A percentile compares a stretch with the other conserved stretches of the same genome.
Conservation (phyloP, 2,888 invertebrate genomes). For the Aelia acuminata region DNA sequence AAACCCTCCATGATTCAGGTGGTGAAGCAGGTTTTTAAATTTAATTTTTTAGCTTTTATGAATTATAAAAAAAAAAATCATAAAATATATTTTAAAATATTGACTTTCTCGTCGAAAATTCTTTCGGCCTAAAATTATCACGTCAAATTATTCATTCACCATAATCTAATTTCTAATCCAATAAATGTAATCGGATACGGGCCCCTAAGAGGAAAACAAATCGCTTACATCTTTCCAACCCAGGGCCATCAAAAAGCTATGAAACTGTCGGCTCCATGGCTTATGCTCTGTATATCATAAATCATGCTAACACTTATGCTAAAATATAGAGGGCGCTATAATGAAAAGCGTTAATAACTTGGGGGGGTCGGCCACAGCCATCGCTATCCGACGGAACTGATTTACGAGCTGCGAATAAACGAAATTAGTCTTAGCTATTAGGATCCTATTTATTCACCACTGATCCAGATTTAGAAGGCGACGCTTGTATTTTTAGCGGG, state of each 20-base stretch:
- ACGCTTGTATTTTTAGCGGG: constrained; percentile 30
- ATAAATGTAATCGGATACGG: not conserved
- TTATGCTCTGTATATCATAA: not conserved
- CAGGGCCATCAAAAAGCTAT: not conserved
- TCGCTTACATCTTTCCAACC: not conserved
- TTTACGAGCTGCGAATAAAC: constrained; percentile 17
- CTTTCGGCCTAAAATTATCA: not conserved
- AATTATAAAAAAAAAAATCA: not conserved
- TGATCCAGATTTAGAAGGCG: constrained; percentile 34
- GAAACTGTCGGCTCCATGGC: not conserved
- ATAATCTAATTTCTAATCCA: not conserved
- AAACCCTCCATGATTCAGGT: no score
- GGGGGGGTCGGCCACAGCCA: not conserved
- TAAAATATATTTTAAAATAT: not conserved
- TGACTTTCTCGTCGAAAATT: not conserved
- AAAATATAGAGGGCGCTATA: not conserved
- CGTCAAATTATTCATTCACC: not conserved
- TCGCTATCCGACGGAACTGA: not conserved
- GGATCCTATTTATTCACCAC: not conserved
- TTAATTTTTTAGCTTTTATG: not conserved
- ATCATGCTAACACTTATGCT: constrained; percentile 5
- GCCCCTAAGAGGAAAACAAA: not conserved
- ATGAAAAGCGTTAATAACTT: constrained; percentile 18
- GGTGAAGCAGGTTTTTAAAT: not conserved
- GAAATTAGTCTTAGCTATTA: constrained; percentile 5